Conservation (phyloP, 2,888 invertebrate genomes). For the Eupeodes luniger region DNA sequence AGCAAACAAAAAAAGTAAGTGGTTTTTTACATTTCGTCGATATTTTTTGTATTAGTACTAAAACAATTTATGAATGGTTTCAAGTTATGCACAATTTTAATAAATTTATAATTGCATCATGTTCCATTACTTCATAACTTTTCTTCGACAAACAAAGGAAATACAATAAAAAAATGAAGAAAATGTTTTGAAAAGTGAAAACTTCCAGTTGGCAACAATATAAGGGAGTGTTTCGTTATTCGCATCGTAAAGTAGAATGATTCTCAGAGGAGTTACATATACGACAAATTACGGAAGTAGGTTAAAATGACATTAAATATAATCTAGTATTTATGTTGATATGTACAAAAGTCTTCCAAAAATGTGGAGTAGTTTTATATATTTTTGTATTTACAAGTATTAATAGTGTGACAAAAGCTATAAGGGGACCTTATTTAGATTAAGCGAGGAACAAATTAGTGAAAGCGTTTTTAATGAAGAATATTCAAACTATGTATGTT, state of each 20-base stretch:
- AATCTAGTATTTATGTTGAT: neutral
- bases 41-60: no score
- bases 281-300: conserved; percentile 35
- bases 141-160: no score
- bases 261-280: conserved; percentile 37
- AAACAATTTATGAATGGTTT: no score
- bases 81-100: no score
- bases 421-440: neutral
- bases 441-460: conserved; percentile 16
- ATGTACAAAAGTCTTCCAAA: neutral
- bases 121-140: no score
- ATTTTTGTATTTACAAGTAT: neutral
- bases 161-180: neutral
- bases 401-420: neutral
- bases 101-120: no score
- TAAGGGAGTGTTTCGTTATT: neutral
- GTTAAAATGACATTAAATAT: conserved; percentile 48
- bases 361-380: neutral
- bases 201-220: neutral
- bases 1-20: no score
- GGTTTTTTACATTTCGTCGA: no score
- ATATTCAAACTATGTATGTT: neutral
- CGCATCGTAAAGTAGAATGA: neutral
- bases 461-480: conserved; percentile 1
- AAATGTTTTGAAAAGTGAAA: neutral